Conservation (phyloP, 2,888 invertebrate genomes). For the Drosophila sordidapex region DNA sequence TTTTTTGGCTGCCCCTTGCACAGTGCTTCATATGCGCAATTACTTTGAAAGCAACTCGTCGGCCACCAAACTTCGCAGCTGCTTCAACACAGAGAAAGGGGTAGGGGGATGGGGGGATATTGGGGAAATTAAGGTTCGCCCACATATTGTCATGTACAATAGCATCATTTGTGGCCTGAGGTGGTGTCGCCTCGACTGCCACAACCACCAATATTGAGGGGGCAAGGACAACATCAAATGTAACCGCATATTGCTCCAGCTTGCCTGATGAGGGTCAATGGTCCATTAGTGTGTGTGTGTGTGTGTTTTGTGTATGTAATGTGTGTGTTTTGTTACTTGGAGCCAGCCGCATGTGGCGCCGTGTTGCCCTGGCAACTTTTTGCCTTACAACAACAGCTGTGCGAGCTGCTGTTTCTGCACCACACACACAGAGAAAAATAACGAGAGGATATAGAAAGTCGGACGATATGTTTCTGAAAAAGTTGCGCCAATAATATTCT, state of each 20-base stretch:
- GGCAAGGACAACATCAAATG: constrained; percentile 69
- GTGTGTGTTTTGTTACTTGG: constrained; percentile 27
- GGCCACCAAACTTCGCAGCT: constrained; percentile 7
- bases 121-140: constrained; percentile 27
- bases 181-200: constrained; percentile 19
- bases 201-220: constrained; percentile 37
- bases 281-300: constrained; percentile 50
- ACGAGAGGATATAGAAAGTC: neutral
- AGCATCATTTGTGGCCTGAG: constrained; percentile 73
- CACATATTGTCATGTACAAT: constrained; percentile 77
- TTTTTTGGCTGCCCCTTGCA: constrained; percentile 11
- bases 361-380: constrained; percentile 58
- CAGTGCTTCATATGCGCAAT: constrained; percentile 59
- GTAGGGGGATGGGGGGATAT: neutral
- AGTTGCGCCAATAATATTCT: neutral
- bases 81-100: constrained; percentile 5
- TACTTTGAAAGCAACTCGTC: constrained; percentile 70
- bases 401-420: constrained; percentile 15
- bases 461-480: neutral
- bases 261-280: constrained; percentile 67
- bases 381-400: constrained; percentile 45
- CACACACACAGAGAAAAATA: neutral
- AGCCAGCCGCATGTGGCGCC: constrained; percentile 39
- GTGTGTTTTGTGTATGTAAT: constrained; percentile 12
- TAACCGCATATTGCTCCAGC: constrained; percentile 65